Evolutionary conservation across 1,140 invertebrate species (phyloP).

Genomic region (Drosophila busckii): DNA sequence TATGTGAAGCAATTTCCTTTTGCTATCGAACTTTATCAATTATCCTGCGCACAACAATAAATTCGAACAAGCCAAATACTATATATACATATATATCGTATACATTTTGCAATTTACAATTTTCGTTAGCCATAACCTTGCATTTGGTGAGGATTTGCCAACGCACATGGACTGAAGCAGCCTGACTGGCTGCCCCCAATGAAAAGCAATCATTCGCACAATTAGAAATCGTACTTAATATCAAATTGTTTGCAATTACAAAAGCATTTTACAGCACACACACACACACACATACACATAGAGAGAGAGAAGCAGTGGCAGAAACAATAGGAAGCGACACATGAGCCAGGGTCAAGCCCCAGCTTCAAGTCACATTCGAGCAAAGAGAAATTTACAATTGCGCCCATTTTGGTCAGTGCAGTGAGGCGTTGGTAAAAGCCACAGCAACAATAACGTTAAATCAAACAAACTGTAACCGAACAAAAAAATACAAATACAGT

Average conservation of each 20-base stretch:
- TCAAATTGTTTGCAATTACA: conserved; percentile 71
- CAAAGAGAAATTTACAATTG: conserved; percentile 24
- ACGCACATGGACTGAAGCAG: not conserved
- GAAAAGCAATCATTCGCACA: conserved; percentile 70
- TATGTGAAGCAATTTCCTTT: not conserved
- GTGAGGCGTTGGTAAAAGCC: conserved; percentile 11
- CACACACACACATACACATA: conserved; percentile 14
- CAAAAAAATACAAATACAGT: too few relatives aligned
- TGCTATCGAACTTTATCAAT: conserved; percentile 4
- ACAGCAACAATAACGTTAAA: conserved; percentile 40
- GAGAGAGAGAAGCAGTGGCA: not conserved
- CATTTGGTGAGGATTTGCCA: too few relatives aligned
- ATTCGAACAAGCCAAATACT: conserved; percentile 8
- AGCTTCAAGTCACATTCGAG: too few relatives aligned
- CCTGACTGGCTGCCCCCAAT: conserved; percentile 20
- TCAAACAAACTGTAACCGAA: conserved; percentile 27
- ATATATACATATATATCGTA: too few relatives aligned
- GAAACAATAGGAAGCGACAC: conserved; percentile 32
- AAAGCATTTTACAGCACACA: conserved; percentile 56
- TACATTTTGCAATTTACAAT: conserved; percentile 1
- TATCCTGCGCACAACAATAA: conserved; percentile 5
- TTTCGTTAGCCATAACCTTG: not conserved
- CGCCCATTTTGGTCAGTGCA: conserved; percentile 5
- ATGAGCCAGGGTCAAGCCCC: conserved; percentile 29
- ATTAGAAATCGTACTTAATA: conserved; percentile 73